Evolutionary conservation across 2,113 vertebrate genomes (phyloP).

Genomic region (Theristicus caerulescens): DNA sequence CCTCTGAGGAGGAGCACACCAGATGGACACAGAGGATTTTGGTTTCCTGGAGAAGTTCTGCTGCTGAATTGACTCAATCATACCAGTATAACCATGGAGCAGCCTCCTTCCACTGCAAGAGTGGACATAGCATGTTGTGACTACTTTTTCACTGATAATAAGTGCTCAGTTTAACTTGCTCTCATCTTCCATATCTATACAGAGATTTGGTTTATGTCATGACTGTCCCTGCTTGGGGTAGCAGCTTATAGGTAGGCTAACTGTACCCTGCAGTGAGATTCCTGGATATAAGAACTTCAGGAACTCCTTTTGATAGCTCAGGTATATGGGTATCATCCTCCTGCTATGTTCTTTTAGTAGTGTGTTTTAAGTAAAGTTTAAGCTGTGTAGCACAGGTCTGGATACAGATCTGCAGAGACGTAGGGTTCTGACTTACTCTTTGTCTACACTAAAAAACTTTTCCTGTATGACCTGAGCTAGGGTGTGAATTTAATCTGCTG

Average conservation of each 20-base stretch:
- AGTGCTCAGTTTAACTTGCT: not conserved
- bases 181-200: not conserved
- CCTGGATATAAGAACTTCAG: not conserved
- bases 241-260: not conserved
- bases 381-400: not conserved
- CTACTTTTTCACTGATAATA: not conserved
- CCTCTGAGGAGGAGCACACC: not conserved
- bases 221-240: not conserved
- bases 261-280: not conserved
- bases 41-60: not conserved
- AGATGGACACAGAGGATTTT: not conserved
- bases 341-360: not conserved
- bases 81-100: not conserved
- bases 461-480: not conserved
- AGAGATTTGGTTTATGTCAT: not conserved
- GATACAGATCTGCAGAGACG: not conserved
- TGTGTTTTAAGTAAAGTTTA: not conserved
- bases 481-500: not conserved
- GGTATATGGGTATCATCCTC: not conserved
- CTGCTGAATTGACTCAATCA: not conserved
- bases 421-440: not conserved
- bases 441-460: not conserved
- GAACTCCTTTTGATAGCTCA: not conserved
- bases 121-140: not conserved
- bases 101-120: not conserved